Conservation (phyloP, 2,113 vertebrate species). For the Promerops cafer region DNA sequence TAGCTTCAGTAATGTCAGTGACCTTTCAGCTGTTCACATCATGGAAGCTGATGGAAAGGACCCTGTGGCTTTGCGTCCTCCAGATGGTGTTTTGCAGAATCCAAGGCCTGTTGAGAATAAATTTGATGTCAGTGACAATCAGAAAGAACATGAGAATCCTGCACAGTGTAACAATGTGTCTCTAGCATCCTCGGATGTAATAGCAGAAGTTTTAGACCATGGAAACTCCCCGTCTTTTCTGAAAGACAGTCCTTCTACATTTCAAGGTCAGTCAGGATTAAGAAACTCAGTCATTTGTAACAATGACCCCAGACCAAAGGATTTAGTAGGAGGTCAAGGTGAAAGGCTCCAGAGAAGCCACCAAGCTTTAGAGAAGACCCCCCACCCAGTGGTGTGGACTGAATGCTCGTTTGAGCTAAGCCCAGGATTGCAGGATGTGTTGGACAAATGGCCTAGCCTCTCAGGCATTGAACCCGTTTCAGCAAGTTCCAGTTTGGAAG, state of each 20-base stretch:
- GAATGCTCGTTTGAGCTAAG: constrained; percentile 75
- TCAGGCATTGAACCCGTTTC: constrained; percentile 53
- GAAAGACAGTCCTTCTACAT: neutral
- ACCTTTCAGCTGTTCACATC: constrained; percentile 61
- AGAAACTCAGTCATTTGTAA: neutral
- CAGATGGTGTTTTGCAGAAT: constrained; percentile 8
- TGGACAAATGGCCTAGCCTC: constrained; percentile 84
- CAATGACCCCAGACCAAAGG: neutral
- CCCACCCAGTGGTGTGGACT: constrained; percentile 5
- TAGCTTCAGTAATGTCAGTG: constrained; percentile 75
- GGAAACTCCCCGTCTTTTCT: neutral
- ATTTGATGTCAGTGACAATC: neutral
- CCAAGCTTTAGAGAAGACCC: neutral
- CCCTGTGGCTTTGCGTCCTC: neutral
- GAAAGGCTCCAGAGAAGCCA: constrained; percentile 12
- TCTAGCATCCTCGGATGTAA: constrained; percentile 78
- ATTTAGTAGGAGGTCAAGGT: neutral
- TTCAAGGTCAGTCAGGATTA: neutral
- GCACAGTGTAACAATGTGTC: constrained; percentile 55
- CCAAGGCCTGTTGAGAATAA: neutral
- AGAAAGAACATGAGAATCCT: neutral
- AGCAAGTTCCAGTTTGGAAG: neutral
- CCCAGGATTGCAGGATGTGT: constrained; percentile 83
- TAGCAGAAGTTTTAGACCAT: constrained; percentile 72
- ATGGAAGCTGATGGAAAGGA: constrained; percentile 28